Base-by-base conservation (phyloP, 1,140 invertebrate genomes). In the Macrosteles quadrilineatus region DNA sequence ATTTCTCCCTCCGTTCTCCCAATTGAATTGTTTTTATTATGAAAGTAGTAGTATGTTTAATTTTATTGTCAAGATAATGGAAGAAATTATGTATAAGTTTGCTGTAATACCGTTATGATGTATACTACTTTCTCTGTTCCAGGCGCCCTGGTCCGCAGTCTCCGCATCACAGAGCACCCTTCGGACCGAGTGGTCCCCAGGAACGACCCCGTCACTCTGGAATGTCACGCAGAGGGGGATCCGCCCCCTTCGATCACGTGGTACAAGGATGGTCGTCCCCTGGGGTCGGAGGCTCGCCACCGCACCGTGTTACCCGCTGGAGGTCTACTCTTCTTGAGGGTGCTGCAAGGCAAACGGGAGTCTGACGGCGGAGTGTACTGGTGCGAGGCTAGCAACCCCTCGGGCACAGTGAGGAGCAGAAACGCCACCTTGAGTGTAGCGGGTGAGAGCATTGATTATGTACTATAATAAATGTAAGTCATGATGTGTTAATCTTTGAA, bases 141-240 rank as follows among this genome's bases (percentile, higher is more conserved):
- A n/a, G n/a, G n/a, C n/a, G n/a, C n/a, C n/a, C n/a, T n/a, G n/a
- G n/a, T n/a, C n/a, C n/a, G n/a, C n/a, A n/a, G n/a, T 17, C 75
- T 75, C 0, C 66, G 76, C 17, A 76, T 77, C 57, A 75, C 74
- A 1, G 76, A 77, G 66, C 76, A 77, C 53, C 76, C 76, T 17
- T 70, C 73, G 0, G 75, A 77, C 62, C 73, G 77, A 32, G 71
- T 71, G 76, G 94, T 95, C 55, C 93, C 95, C 29, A 88, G 93
- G 70, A 96, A 95, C 31, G 95, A 97, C 78, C 91, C 91, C 27
- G 94, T 94, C 1, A 83, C 94, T 36, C 83, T 99, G 47, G 92
- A 96, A 84, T 99, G 96, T 83, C 88, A 90, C 64, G 96, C 96
- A 14, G 89, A 90, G 80, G 96, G 96, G 43, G 90, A 94, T 78